These are phyloP conservation scores for Pachydiplax longipennis DNA, from an alignment of 2,888 invertebrate genomes.

Conservation along the genomic window DNA sequence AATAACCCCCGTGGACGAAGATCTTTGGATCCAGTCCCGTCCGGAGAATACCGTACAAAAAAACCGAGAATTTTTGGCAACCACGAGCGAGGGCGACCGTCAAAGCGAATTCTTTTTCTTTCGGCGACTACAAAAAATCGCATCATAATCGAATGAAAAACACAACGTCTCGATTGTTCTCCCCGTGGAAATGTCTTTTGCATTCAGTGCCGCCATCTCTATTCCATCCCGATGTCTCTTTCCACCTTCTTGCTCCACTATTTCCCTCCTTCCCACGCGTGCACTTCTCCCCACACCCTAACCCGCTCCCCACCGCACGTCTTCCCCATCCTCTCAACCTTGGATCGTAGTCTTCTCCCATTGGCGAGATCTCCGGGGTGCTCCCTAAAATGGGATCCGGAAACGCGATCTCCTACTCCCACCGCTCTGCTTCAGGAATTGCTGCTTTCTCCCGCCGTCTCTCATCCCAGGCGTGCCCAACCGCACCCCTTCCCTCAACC, in stretches of 20 bases:
- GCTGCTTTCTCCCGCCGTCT: slow-evolving; percentile 10
- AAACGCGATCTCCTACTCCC: slow-evolving; percentile 65
- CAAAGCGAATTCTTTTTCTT: not conserved
- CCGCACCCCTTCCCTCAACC: slow-evolving; percentile 57
- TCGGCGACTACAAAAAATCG: not conserved
- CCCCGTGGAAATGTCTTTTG: not conserved
- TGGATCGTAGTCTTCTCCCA: slow-evolving; percentile 14
- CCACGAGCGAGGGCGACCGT: not conserved
- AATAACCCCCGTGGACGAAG: not conserved
- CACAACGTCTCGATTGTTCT: not conserved
- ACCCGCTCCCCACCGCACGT: not conserved
- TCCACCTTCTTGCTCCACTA: not conserved
- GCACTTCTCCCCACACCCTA: slow-evolving; percentile 1
- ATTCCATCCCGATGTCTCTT: not conserved
- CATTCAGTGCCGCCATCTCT: not conserved
- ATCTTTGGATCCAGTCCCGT: not conserved
- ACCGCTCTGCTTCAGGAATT: slow-evolving; percentile 22
- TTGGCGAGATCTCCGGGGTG: slow-evolving; percentile 51
- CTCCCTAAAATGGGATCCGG: slow-evolving; percentile 71
- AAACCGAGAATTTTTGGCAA: not conserved
- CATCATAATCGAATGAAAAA: not conserved
- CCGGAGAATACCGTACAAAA: not conserved
- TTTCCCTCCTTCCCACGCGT: not conserved
- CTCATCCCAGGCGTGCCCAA: slow-evolving; percentile 46
- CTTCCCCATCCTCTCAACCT: slow-evolving; percentile 6